Base-by-base conservation (phyloP, 2,113 vertebrate species). In the Cyprinodon variegatus region DNA sequence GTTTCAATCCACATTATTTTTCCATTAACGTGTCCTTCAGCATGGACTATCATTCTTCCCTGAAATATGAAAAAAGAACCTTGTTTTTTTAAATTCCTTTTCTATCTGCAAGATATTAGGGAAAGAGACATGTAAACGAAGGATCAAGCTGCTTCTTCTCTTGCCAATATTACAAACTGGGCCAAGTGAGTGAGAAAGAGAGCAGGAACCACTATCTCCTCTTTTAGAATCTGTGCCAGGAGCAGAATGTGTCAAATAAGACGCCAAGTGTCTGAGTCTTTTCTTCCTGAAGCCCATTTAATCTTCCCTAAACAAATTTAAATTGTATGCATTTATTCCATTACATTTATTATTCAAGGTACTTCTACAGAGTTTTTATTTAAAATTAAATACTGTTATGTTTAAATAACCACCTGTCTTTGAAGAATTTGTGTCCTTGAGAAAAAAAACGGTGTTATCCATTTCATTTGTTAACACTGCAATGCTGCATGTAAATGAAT, bases 151-250 rank as follows among this genome's bases (percentile, higher is more conserved):
- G 20, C 39, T 70, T 40, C 46, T 63, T 37, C 39, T 61, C 65
- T 61, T 77, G 74, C 60, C 50, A 82, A 45, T 73, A 29, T 11
- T 73, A 39, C 37, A 57, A 88, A 86, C 7, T 40, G 75, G 77
- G 76, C 72, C 80, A 79, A 68, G 36, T 76, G 72, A 80, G 64
- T 78, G 70, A 68, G 20, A 72, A 53, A 86, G 61, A 63, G 17
- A 11, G 70, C 73, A 79, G 77, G 78, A 81, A 83, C 63, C 39
- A 50, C 72, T 80, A 59, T 74, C 50, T 70, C 63, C 77, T 85
- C 70, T 74, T 80, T 86, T 82, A 85, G 73, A 89, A 86, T 85
- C 75, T 86, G 82, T 88, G 85, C 83, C 82, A 88, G 53, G 14
- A 81, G 68, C 66, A 2, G 80, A 86, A 65, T 74, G 74, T 78